phyloP scores from a whole-genome alignment of 1,140 invertebrate genomes.

The Venturia canescens region DNA sequence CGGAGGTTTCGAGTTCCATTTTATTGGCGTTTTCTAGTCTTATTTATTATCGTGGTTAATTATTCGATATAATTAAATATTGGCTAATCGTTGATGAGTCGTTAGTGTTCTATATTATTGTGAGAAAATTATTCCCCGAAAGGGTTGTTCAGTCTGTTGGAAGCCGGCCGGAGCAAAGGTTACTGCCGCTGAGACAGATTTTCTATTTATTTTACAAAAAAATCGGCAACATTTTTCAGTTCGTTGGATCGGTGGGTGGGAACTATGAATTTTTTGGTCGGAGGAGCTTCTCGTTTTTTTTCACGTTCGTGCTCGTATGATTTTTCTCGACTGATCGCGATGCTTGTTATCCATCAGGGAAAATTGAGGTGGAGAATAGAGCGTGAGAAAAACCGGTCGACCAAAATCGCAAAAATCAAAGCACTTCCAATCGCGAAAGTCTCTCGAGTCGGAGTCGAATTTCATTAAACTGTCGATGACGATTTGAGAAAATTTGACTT shows the following conservation, averaged over 20 bases:
- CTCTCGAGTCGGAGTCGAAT: no score
- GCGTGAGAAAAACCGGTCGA: no score
- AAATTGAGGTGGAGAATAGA: no score
- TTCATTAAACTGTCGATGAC: no score
- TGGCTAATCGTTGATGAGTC: neutral
- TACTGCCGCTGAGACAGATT: neutral
- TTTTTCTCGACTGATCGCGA: neutral
- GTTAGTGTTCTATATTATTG: no score
- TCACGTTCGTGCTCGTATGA: neutral
- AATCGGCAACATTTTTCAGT: neutral
- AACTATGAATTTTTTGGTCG: neutral
- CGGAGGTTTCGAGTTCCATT: neutral
- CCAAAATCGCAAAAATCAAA: no score
- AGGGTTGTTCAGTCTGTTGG: neutral
- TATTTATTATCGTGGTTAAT: slow-evolving; percentile 34
- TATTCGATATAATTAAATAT: neutral
- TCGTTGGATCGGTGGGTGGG: neutral
- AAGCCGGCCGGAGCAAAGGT: neutral
- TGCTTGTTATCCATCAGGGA: no score
- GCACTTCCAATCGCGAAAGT: no score
- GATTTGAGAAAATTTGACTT: no score
- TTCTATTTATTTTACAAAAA: neutral
- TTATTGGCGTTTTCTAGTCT: neutral
- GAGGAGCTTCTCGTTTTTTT: neutral
- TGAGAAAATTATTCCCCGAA: no score